These are phyloP conservation scores for Exaiptasia diaphana DNA, from an alignment of 64 coral and sea anemone genomes.

Conservation along the genomic window DNA sequence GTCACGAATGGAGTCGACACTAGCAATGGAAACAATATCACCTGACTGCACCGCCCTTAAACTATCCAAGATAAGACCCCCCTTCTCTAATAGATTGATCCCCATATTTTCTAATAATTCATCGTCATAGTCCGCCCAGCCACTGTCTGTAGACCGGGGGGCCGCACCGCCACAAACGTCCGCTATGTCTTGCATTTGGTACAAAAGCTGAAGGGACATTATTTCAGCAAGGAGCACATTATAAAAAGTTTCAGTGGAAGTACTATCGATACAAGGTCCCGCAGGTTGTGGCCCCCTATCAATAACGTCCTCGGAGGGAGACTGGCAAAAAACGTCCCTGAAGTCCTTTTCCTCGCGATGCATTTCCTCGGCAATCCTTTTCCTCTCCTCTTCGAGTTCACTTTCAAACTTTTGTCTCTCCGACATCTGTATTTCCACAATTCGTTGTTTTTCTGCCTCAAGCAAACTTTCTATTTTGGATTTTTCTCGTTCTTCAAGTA, in stretches of 20 bases:
- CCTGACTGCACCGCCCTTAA: conserved; percentile 55
- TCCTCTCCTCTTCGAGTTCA: conserved; percentile 45
- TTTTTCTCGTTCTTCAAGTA: conserved; percentile 61
- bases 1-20: conserved; percentile 74
- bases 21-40: conserved; percentile 62
- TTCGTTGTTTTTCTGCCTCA: conserved; percentile 36
- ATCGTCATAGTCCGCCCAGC: conserved; percentile 83
- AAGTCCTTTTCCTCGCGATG: not conserved
- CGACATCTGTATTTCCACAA: not conserved
- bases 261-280: not conserved
- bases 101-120: conserved; percentile 73
- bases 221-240: conserved; percentile 89
- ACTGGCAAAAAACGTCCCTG: not conserved
- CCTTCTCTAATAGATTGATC: conserved; percentile 76
- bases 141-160: conserved; percentile 66
- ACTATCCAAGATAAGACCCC: conserved; percentile 73
- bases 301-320: not conserved
- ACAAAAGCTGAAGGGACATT: conserved; percentile 85
- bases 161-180: conserved; percentile 53
- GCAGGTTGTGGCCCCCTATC: not conserved
- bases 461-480: conserved; percentile 56
- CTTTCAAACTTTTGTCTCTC: conserved; percentile 63
- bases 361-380: not conserved
- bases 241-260: conserved; percentile 66
- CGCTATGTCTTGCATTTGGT: conserved; percentile 88